Conservation (phyloP, 2,888 invertebrate species). For the Zhengitettix transpicula region DNA sequence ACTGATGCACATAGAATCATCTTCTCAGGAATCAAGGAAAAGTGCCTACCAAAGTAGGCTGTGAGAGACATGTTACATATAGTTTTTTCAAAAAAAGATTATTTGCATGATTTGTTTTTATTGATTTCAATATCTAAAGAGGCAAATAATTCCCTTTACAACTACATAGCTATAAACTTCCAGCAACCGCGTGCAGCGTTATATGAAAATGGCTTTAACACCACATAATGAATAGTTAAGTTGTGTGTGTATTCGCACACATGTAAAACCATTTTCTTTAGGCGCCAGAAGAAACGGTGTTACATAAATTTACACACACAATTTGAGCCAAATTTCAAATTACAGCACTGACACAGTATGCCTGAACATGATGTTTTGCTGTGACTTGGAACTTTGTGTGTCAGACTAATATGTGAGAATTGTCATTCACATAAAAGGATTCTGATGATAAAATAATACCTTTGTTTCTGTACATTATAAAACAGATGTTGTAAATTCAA, state of each 20-base stretch:
- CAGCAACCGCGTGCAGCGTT: not conserved
- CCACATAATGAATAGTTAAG: not conserved
- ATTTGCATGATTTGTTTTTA: slow-evolving; percentile 1
- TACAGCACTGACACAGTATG: slow-evolving; percentile 2
- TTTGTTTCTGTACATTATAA: too few species aligned
- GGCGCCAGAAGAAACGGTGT: not conserved
- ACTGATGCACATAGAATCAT: too few species aligned
- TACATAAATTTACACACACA: not conserved
- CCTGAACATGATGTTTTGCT: slow-evolving; percentile 8
- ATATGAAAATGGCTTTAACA: not conserved
- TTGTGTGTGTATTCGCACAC: not conserved
- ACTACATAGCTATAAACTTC: not conserved
- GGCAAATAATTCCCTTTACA: slow-evolving; percentile 3
- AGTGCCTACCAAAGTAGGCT: not conserved
- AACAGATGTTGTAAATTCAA: too few species aligned
- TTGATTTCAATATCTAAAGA: slow-evolving; percentile 9
- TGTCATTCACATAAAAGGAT: not conserved
- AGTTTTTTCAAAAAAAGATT: not conserved
- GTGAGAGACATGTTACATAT: not conserved
- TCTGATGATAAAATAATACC: not conserved
- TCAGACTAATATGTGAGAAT: not conserved
- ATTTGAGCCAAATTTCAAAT: not conserved
- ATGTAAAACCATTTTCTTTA: not conserved
- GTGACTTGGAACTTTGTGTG: slow-evolving; percentile 3
- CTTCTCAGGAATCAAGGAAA: not conserved